Evolutionary conservation across 2,797 vertebrate species (phyloP).

Genomic region (Nannoperca obscura): DNA sequence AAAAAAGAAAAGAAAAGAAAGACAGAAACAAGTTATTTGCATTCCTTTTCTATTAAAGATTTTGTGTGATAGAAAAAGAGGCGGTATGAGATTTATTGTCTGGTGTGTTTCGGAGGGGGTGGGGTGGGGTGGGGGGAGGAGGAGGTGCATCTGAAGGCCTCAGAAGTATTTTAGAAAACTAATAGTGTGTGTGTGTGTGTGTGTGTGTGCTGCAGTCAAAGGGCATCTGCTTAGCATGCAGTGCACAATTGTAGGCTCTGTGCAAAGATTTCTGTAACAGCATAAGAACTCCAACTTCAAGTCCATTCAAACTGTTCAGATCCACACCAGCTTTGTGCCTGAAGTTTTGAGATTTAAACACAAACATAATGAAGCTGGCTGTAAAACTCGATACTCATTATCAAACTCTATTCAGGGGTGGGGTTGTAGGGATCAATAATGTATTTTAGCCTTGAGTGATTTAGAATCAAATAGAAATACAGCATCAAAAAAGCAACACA

Average conservation of each 20-base stretch:
- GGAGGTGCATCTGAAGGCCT: conserved; percentile 43
- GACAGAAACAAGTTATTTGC: conserved; percentile 78
- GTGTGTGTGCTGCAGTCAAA: conserved; percentile 43
- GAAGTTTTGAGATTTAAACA: neutral
- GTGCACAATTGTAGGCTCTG: conserved; percentile 47
- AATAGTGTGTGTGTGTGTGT: conserved; percentile 39
- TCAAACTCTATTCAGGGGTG: neutral
- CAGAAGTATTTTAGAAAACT: conserved; percentile 53
- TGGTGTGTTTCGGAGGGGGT: conserved; percentile 17
- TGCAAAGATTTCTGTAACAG: conserved; percentile 34
- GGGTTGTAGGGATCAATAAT: too few relatives aligned
- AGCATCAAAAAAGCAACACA: conserved; percentile 1
- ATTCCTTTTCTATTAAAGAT: conserved; percentile 77
- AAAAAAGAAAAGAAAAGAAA: conserved; percentile 36
- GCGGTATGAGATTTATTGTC: conserved; percentile 61
- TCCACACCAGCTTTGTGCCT: neutral
- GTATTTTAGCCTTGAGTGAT: neutral
- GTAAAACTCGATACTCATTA: neutral
- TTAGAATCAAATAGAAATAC: neutral
- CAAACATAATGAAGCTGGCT: neutral
- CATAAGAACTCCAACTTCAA: neutral
- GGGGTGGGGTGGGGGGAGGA: conserved; percentile 22
- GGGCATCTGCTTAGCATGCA: conserved; percentile 73
- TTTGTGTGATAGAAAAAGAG: conserved; percentile 55
- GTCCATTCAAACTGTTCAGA: neutral